Evolutionary conservation across 2,113 vertebrate species (phyloP).

Genomic region (Herpailurus yagouaroundi): DNA sequence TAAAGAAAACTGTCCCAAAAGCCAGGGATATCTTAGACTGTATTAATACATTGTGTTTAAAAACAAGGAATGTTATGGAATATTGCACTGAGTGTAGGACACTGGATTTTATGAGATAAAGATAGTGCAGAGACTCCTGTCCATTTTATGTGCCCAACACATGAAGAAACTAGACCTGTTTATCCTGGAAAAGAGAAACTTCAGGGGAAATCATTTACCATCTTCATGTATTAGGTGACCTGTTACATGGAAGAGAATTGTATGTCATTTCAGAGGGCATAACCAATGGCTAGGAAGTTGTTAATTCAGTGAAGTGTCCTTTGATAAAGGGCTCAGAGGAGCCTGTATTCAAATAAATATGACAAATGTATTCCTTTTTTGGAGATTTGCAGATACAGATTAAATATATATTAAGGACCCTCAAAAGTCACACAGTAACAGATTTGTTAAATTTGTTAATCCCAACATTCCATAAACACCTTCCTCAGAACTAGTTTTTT

Average conservation of each 20-base stretch:
- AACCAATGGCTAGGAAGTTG: background rate
- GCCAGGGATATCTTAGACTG: constrained; percentile 12
- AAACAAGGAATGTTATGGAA: background rate
- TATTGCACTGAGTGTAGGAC: background rate
- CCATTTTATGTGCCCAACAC: background rate
- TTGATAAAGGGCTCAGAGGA: background rate
- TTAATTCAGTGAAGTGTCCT: constrained; percentile 9
- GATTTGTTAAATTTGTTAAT: constrained; percentile 18
- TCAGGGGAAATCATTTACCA: background rate
- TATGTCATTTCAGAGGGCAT: background rate
- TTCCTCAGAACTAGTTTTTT: constrained; percentile 31
- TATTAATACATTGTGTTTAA: constrained; percentile 22
- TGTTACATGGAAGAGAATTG: background rate
- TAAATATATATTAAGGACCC: constrained; percentile 3
- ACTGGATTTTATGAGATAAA: constrained; percentile 43
- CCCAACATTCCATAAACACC: background rate
- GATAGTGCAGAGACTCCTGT: background rate
- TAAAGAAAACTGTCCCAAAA: constrained; percentile 41
- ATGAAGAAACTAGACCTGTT: constrained; percentile 8
- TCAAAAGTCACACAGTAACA: background rate
- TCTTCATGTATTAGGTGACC: background rate
- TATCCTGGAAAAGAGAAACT: constrained; percentile 21
- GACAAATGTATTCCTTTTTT: background rate
- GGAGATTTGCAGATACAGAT: background rate
- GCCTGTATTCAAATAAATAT: background rate